Conservation (phyloP, 2,888 invertebrate species). For the Drosophila melanocephala region DNA sequence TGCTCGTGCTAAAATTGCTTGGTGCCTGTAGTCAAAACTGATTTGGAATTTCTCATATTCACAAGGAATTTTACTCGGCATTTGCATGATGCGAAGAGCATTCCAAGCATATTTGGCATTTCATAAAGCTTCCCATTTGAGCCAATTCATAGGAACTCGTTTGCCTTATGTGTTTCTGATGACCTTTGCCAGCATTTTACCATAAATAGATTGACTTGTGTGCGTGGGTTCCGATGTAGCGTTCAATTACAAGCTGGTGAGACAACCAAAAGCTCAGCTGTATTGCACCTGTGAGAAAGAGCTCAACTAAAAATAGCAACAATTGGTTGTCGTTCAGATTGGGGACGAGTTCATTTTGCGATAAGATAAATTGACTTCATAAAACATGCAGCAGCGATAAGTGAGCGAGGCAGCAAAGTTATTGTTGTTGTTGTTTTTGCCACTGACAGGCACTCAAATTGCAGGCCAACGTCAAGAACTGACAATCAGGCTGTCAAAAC, state of each 20-base stretch:
- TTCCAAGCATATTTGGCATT: not conserved
- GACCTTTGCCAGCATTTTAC: constrained; percentile 17
- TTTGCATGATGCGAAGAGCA: not conserved
- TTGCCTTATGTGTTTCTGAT: not conserved
- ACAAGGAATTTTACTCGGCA: not conserved
- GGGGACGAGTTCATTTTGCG: constrained; percentile 45
- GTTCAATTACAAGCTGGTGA: constrained; percentile 6
- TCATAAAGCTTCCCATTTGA: not conserved
- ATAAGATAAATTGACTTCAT: constrained; percentile 67
- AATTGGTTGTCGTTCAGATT: constrained; percentile 63
- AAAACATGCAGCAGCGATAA: constrained; percentile 54
- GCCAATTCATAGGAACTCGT: not conserved
- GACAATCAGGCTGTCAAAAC: constrained; percentile 74
- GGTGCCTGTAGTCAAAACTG: not conserved
- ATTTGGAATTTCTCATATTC: not conserved
- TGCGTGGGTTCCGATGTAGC: constrained; percentile 1
- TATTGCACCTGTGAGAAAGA: constrained; percentile 21
- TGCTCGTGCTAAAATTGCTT: not conserved
- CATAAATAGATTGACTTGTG: constrained; percentile 5
- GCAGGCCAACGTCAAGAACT: constrained; percentile 48
- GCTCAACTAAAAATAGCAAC: constrained; percentile 54
- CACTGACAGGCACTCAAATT: constrained; percentile 39
- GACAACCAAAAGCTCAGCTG: constrained; percentile 5
- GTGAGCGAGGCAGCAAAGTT: constrained; percentile 1
- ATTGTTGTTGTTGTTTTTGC: not conserved